Conservation (phyloP, 2,797 vertebrate species). For the Prunella strophiata region DNA sequence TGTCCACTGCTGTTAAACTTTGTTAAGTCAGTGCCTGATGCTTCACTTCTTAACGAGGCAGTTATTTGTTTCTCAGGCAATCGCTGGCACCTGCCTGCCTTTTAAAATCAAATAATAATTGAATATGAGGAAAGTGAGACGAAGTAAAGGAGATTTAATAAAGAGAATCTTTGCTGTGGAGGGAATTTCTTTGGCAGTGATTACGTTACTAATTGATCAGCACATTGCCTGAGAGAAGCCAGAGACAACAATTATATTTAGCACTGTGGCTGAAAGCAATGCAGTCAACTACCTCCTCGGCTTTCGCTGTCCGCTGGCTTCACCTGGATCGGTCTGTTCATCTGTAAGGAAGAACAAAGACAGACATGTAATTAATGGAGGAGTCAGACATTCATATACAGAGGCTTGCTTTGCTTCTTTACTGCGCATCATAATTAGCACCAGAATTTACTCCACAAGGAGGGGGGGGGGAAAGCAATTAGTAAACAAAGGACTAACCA, state of each 20-base stretch:
- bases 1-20: conserved; percentile 49
- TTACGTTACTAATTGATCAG: conserved; percentile 75
- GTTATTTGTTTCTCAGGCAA: conserved; percentile 74
- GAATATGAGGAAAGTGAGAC: conserved; percentile 70
- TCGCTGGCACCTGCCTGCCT: conserved; percentile 70
- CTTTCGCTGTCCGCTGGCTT: conserved; percentile 99
- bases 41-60: conserved; percentile 64
- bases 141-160: conserved; percentile 73
- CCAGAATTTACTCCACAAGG: neutral
- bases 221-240: conserved; percentile 65
- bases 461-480: neutral
- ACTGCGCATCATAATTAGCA: neutral
- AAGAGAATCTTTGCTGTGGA: conserved; percentile 67
- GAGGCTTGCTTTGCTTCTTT: neutral
- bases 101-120: conserved; percentile 79
- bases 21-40: conserved; percentile 50
- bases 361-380: neutral
- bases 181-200: conserved; percentile 75
- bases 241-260: conserved; percentile 74
- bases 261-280: conserved; percentile 70
- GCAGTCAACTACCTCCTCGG: conserved; percentile 93
- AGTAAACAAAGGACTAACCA: neutral
- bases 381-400: neutral
- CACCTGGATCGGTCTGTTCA: conserved; percentile 99
- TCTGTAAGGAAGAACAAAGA: conserved; percentile 82